phyloP scores from a whole-genome alignment of 2,888 invertebrate genomes.

The Quadroppia sp. region DNA sequence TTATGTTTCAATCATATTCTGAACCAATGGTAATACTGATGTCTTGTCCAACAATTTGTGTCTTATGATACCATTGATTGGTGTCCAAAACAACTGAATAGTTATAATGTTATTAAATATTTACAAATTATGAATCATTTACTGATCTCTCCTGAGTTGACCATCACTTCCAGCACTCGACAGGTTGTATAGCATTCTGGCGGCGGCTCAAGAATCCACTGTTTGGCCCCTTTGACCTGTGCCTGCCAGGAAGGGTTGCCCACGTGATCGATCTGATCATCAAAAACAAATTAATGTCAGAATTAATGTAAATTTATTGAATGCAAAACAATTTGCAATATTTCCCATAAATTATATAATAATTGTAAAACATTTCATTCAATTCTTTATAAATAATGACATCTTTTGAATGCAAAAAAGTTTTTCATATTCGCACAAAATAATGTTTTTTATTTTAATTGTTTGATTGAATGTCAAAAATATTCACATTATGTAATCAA shows the following conservation, averaged over 20 bases:
- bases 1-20: conserved; percentile 83
- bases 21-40: conserved; percentile 95
- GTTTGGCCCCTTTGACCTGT: conserved; percentile 79
- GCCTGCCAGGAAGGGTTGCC: conserved; percentile 95
- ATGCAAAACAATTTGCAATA: neutral
- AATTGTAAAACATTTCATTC: neutral
- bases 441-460: too few relatives aligned
- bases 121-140: conserved; percentile 53
- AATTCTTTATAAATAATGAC: conserved; percentile 1
- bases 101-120: conserved; percentile 43
- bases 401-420: neutral
- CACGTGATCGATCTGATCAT: conserved; percentile 85
- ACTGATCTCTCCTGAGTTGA: conserved; percentile 87
- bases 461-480: too few relatives aligned
- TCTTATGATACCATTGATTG: conserved; percentile 93
- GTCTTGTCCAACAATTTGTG: conserved; percentile 75
- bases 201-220: conserved; percentile 85
- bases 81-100: conserved; percentile 84
- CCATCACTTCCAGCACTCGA: conserved; percentile 63
- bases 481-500: too few relatives aligned
- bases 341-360: too few relatives aligned
- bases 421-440: neutral
- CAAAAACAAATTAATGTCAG: too few relatives aligned
- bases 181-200: conserved; percentile 84
- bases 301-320: neutral